Conservation (phyloP, 2,888 invertebrate species). For the Macrosoma leucophasiata region DNA sequence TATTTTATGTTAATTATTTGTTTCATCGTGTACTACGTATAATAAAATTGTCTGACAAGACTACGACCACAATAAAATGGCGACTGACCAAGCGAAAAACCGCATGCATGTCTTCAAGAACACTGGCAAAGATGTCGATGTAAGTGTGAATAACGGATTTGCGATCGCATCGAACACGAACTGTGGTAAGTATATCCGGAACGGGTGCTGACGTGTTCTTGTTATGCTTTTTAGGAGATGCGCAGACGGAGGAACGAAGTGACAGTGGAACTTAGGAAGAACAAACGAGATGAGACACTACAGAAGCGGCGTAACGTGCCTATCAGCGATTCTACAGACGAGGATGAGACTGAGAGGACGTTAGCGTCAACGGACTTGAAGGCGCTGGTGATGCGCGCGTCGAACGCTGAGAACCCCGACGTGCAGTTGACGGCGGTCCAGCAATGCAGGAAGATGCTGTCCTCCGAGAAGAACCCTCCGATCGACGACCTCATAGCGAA, state of each 20-base stretch:
- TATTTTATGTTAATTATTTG: slow-evolving; percentile 62
- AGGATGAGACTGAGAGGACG: slow-evolving; percentile 84
- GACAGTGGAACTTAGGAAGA: slow-evolving; percentile 97
- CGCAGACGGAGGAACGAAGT: slow-evolving; percentile 97
- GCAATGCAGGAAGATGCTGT: slow-evolving; percentile 94
- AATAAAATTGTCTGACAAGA: slow-evolving; percentile 37
- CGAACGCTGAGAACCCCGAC: slow-evolving; percentile 84
- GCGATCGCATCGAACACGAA: neutral
- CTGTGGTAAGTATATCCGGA: neutral
- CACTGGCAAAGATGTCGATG: slow-evolving; percentile 99
- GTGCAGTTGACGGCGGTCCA: slow-evolving; percentile 94
- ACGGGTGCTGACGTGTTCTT: slow-evolving; percentile 12
- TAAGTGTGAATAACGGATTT: slow-evolving; percentile 73
- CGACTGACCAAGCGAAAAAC: slow-evolving; percentile 86
- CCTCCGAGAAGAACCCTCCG: slow-evolving; percentile 98
- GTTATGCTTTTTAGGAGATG: slow-evolving; percentile 86
- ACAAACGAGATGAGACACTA: slow-evolving; percentile 97
- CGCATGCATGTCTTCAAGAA: slow-evolving; percentile 98
- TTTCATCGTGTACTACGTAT: slow-evolving; percentile 63
- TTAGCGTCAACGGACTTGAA: slow-evolving; percentile 84
- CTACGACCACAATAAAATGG: slow-evolving; percentile 79
- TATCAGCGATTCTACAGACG: slow-evolving; percentile 86
- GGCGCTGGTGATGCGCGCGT: slow-evolving; percentile 91
- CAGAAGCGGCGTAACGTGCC: slow-evolving; percentile 98
- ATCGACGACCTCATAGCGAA: slow-evolving; percentile 96